Percentiles rank a stretch among this genome's conserved stretches.
Evolutionary conservation across 1,140 invertebrate genomes (phyloP).

Genomic region (Hirudo medicinalis): DNA sequence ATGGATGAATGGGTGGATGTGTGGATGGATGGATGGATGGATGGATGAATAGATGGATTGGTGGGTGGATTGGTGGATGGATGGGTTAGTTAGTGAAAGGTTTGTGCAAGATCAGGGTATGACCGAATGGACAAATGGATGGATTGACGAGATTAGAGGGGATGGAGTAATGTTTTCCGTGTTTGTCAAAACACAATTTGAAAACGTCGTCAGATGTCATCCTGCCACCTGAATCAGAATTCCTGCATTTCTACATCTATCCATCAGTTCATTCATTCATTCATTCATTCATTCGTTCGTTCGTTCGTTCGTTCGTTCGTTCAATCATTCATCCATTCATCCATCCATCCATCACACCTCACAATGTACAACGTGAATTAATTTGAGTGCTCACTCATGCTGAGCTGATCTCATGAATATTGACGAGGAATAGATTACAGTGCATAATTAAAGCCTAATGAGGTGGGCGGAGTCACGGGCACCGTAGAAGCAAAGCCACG

Average conservation of each 20-base stretch:
- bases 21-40: conserved; percentile 14
- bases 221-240: background rate
- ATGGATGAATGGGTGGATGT: too few species aligned
- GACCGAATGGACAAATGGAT: background rate
- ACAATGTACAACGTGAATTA: background rate
- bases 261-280: conserved; percentile 2
- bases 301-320: background rate
- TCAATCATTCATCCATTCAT: background rate
- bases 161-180: background rate
- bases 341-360: background rate
- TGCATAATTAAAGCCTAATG: too few species aligned
- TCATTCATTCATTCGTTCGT: background rate
- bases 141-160: background rate
- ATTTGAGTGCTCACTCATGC: too few species aligned
- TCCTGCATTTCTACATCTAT: conserved; percentile 1
- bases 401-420: too few species aligned
- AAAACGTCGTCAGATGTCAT: background rate
- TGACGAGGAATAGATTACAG: too few species aligned
- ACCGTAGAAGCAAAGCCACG: too few species aligned
- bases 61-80: background rate
- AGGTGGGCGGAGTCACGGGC: too few species aligned
- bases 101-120: background rate
- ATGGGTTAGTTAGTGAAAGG: background rate
- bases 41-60: background rate
- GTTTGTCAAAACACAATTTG: background rate